phyloP scores from a whole-genome alignment of 2,113 vertebrate genomes.

The Seriola rivoliana region DNA sequence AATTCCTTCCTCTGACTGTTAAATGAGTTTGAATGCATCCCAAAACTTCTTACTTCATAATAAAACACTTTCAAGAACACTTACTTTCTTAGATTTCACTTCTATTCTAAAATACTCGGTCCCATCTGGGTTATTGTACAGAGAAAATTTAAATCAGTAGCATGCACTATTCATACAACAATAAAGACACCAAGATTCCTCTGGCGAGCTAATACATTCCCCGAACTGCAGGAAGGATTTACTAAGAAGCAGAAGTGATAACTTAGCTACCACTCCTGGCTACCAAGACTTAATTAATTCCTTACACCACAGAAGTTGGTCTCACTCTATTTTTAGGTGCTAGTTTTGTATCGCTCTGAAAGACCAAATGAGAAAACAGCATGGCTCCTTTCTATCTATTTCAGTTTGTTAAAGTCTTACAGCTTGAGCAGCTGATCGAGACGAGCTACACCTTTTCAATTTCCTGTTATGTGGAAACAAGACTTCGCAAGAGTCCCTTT shows the following conservation, averaged over 20 bases:
- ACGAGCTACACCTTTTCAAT: conserved; percentile 21
- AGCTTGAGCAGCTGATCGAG: conserved; percentile 5
- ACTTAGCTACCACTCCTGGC: conserved; percentile 4
- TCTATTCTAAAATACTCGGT: too few relatives aligned
- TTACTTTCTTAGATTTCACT: neutral
- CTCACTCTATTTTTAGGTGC: conserved; percentile 27
- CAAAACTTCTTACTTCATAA: neutral
- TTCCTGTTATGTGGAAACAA: conserved; percentile 7
- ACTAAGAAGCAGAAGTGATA: conserved; percentile 17
- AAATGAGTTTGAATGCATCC: neutral
- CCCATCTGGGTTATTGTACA: too few relatives aligned
- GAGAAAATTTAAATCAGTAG: too few relatives aligned
- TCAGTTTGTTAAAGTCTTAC: conserved; percentile 2
- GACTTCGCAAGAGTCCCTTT: conserved; percentile 8
- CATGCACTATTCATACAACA: neutral
- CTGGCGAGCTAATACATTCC: neutral
- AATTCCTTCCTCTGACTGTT: too few relatives aligned
- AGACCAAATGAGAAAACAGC: conserved; percentile 11
- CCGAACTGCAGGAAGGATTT: neutral
- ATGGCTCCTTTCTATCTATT: neutral
- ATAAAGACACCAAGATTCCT: neutral
- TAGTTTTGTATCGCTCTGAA: conserved; percentile 15
- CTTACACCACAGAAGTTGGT: conserved; percentile 19
- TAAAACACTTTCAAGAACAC: neutral
- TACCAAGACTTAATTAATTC: conserved; percentile 12